Evolutionary conservation across 2,797 vertebrate species (phyloP), one percentile per base, ranked within the genome.

Genomic region (Alectoris magna): DNA sequence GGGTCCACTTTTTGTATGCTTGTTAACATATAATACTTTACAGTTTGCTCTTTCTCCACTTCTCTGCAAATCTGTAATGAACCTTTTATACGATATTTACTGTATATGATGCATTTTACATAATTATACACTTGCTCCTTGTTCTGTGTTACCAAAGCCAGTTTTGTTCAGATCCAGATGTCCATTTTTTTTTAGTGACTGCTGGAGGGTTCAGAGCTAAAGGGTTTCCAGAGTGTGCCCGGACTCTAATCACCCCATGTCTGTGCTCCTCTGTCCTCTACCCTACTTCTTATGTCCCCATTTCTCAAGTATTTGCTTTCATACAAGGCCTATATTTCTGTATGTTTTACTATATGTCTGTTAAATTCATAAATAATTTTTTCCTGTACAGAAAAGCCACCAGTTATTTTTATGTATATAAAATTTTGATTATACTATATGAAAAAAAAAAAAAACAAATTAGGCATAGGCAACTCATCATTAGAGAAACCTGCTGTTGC

Each of bases 341-440:
- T 3, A 18, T 31, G 43, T 31, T 55, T 55, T 29, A 31, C 53
- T 3, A 29, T 55, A 16, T 23, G 38, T 82, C 74, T 78, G 1
- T 24, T n/a, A 36, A 7, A 41, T 3, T n/a, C 15, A 43, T 59
- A 34, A 82, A 53, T 63, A 58, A 10, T 2, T 4, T 18, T 18
- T 17, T 75, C 3, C 4, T 63, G 8, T 9, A 11, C 29, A 39
- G 14, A n/a, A 60, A 71, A 55, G 22, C 5, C 67, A 14, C 4
- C 19, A 4, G 8, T 59, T 71, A 24, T 4, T 46, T 11, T 34
- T 74, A 55, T 14, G 23, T 56, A 5, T 41, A 38, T 16, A 53
- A 69, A 79, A 1, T 3, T 83, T 85, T 64, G 9, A 0, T 68
- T 59, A 43, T 60, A 29, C 2, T 0, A 23, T 39, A 44, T 0